Conservation (phyloP, 1,140 invertebrate genomes). For the Dendroctonus valens region DNA sequence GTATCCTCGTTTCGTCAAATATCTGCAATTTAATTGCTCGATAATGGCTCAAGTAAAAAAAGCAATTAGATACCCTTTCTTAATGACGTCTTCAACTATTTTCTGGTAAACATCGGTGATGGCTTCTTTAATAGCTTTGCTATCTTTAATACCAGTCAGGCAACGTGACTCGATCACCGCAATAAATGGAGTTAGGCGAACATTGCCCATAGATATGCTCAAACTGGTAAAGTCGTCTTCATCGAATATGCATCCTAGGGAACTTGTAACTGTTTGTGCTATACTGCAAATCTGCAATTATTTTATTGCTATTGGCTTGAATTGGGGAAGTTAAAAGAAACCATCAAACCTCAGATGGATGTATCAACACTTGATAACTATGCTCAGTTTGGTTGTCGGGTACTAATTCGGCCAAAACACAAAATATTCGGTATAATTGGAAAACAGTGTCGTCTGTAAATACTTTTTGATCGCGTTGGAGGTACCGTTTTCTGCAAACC, state of each 20-base stretch:
- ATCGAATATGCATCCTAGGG: conserved; percentile 67
- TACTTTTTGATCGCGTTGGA: conserved; percentile 57
- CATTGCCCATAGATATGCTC: conserved; percentile 60
- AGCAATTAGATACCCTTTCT: conserved; percentile 61
- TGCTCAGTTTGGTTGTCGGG: conserved; percentile 46
- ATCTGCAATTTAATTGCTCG: conserved; percentile 5
- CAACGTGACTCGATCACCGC: conserved; percentile 72
- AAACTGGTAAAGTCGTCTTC: conserved; percentile 64
- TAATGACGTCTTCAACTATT: conserved; percentile 79
- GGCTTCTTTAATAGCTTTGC: conserved; percentile 65
- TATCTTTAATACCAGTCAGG: conserved; percentile 59
- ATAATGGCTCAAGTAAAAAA: too few relatives aligned
- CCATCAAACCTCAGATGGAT: conserved; percentile 61
- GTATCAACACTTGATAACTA: conserved; percentile 59
- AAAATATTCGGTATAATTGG: conserved; percentile 76
- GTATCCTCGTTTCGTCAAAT: conserved; percentile 69
- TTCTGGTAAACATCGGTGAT: conserved; percentile 73
- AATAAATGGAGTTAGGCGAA: conserved; percentile 66
- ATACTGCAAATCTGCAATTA: conserved; percentile 52
- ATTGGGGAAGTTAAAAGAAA: conserved; percentile 2
- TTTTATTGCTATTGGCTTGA: not conserved
- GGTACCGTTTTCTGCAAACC: conserved; percentile 65
- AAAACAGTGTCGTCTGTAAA: conserved; percentile 67
- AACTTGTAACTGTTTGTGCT: conserved; percentile 63
- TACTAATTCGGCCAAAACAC: conserved; percentile 68